phyloP scores from a whole-genome alignment of 2,888 invertebrate genomes.

The Torymus aiolomorphi region DNA sequence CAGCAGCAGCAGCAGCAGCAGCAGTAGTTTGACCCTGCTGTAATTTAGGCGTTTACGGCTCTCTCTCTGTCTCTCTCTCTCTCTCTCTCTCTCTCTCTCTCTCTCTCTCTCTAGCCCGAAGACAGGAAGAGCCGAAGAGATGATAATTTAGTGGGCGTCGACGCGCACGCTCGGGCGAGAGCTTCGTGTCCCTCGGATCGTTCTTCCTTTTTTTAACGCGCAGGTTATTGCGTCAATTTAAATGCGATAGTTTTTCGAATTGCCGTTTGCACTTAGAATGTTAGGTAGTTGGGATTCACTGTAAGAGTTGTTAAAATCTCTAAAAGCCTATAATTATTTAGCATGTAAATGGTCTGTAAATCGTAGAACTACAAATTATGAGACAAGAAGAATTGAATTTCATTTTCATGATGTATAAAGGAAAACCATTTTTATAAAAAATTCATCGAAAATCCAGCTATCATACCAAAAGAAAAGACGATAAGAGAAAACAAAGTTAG shows the following conservation, averaged over 20 bases:
- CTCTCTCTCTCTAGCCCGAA: slow-evolving; percentile 18
- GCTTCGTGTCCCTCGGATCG: slow-evolving; percentile 40
- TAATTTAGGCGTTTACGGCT: slow-evolving; percentile 74
- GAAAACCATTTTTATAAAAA: too few relatives aligned
- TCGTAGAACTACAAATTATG: too few relatives aligned
- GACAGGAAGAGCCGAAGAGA: slow-evolving; percentile 74
- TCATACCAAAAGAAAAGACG: too few relatives aligned
- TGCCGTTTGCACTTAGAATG: neutral
- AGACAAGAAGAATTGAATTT: too few relatives aligned
- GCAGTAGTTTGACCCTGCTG: slow-evolving; percentile 67
- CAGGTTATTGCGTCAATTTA: slow-evolving; percentile 29
- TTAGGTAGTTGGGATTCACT: too few relatives aligned
- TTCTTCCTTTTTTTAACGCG: neutral
- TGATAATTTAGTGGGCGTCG: slow-evolving; percentile 76
- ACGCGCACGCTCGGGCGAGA: slow-evolving; percentile 52
- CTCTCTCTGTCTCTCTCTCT: neutral
- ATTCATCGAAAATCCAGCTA: too few relatives aligned
- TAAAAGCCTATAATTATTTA: too few relatives aligned
- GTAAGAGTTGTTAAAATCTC: too few relatives aligned
- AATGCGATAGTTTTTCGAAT: neutral
- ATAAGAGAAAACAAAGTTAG: too few relatives aligned
- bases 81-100: neutral
- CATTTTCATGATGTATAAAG: too few relatives aligned
- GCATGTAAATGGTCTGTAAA: too few relatives aligned
- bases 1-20: slow-evolving; percentile 66